phyloP scores from a whole-genome alignment of 2,113 vertebrate species.

The Ramphastos sulfuratus region DNA sequence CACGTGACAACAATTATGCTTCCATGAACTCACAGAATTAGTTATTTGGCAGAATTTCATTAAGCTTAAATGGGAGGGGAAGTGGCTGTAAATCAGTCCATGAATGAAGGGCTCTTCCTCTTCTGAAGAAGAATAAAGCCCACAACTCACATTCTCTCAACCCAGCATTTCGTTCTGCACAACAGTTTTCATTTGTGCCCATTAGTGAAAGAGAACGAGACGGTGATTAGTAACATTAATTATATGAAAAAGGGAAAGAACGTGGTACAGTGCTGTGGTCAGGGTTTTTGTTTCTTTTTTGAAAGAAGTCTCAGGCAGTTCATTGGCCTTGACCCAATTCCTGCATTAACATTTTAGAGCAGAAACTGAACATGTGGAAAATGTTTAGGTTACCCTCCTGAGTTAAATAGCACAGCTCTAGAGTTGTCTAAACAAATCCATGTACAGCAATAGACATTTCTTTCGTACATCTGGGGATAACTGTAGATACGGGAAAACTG shows the following conservation, averaged over 20 bases:
- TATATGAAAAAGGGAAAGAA: neutral
- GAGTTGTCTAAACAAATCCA: conserved; percentile 33
- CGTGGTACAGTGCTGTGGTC: neutral
- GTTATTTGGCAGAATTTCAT: neutral
- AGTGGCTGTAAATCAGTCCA: neutral
- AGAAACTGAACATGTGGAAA: conserved; percentile 4
- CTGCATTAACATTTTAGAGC: conserved; percentile 52
- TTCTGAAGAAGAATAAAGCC: neutral
- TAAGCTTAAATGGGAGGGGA: neutral
- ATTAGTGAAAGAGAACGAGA: neutral
- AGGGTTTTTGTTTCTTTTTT: neutral
- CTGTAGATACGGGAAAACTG: neutral
- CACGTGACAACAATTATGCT: neutral
- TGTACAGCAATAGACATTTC: neutral
- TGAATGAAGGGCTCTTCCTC: neutral
- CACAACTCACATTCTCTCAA: neutral
- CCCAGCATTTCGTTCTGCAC: neutral
- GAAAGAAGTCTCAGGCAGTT: neutral
- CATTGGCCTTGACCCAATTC: conserved; percentile 28
- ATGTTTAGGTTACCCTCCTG: conserved; percentile 53
- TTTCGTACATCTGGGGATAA: neutral
- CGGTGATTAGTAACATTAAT: neutral
- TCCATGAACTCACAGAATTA: neutral
- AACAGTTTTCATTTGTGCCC: conserved; percentile 1
- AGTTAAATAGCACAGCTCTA: conserved; percentile 23